phyloP scores from a whole-genome alignment of 2,113 vertebrate genomes.

The Dendropsophus ebraccatus region DNA sequence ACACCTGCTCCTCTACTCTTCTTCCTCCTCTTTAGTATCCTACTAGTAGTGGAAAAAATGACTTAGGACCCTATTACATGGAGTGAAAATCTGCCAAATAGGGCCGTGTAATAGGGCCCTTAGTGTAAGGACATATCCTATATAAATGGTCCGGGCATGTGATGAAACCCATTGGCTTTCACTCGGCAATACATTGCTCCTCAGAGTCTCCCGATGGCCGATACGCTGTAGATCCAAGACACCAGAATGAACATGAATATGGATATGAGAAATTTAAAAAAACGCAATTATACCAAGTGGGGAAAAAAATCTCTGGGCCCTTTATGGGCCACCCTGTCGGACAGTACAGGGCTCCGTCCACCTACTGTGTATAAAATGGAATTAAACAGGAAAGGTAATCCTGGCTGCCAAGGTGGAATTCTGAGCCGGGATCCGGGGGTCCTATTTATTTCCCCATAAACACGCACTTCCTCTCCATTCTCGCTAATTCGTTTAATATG shows the following conservation, averaged over 20 bases:
- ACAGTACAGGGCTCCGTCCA: not conserved
- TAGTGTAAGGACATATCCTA: no score
- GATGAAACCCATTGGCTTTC: no score
- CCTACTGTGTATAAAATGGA: slow-evolving; percentile 7
- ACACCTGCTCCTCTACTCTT: no score
- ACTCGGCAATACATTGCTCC: not conserved
- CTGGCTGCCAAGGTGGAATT: slow-evolving; percentile 5
- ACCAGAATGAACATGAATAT: not conserved
- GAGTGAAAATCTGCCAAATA: no score
- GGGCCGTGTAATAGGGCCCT: no score
- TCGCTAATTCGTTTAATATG: slow-evolving; percentile 23
- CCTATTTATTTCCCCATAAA: slow-evolving; percentile 51
- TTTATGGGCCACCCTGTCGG: slow-evolving; percentile 6
- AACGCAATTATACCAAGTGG: not conserved
- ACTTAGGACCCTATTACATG: no score
- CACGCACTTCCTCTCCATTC: slow-evolving; percentile 25
- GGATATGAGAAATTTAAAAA: not conserved
- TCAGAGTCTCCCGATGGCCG: not conserved
- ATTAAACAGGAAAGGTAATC: slow-evolving; percentile 39
- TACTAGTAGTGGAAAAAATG: no score
- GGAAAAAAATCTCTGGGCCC: not conserved
- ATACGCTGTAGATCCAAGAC: not conserved
- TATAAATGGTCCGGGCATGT: not conserved
- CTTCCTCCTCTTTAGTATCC: no score
- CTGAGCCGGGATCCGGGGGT: not conserved